Evolutionary conservation across 1,140 invertebrate species (phyloP).

Genomic region (Babylonia areolata): DNA sequence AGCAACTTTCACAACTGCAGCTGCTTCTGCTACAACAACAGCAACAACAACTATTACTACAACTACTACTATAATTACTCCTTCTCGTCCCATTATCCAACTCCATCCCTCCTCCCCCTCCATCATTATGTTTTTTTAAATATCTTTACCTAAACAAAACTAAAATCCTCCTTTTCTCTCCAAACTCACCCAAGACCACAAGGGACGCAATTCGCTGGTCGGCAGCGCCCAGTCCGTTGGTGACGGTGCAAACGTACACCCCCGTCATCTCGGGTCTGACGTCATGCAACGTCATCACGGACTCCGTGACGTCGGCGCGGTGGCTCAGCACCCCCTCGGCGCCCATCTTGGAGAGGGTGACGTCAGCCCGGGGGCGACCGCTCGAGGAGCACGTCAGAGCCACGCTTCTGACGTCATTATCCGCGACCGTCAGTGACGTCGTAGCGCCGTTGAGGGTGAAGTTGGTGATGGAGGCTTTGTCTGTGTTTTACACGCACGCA

Average conservation of each 20-base stretch:
- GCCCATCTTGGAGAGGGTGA: conserved; percentile 1
- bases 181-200: background rate
- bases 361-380: background rate
- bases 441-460: background rate
- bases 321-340: background rate
- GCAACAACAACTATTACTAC: too few species aligned
- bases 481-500: too few species aligned
- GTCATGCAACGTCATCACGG: background rate
- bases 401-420: background rate
- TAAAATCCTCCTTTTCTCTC: too few species aligned
- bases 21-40: too few species aligned
- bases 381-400: background rate
- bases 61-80: too few species aligned
- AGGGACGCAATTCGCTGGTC: background rate
- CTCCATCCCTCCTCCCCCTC: too few species aligned
- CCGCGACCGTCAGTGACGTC: background rate
- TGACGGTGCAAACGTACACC: conserved; percentile 9
- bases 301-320: background rate
- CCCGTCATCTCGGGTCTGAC: background rate
- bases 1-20: too few species aligned
- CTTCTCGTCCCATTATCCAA: too few species aligned
- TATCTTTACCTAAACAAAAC: background rate
- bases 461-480: background rate
- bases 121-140: too few species aligned
- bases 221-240: background rate